Base-by-base conservation (phyloP, 2,797 vertebrate genomes). In the Gallinago nigripennis region DNA sequence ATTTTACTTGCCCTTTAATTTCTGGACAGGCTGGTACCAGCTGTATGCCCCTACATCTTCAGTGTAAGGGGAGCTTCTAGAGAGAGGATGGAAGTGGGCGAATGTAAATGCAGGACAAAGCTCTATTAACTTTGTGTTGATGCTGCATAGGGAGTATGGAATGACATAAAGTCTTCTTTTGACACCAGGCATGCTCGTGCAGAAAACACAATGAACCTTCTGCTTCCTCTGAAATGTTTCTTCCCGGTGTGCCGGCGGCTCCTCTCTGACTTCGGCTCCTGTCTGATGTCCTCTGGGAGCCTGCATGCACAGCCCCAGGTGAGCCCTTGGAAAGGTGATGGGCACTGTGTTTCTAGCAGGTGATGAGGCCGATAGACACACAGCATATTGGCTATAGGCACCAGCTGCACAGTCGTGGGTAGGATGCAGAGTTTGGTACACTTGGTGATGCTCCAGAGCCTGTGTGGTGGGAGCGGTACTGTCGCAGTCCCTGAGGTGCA, bases 281-380 rank as follows among this genome's bases (percentile, higher is more conserved):
- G 21, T 33, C 35, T 48, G 28, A 11, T 48, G 23, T n/a, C 25
- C 0, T 0, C 16, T 80, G 73, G 41, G 33, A 91, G 23, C 10
- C 9, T 57, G 11, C 1, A 1, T 45, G 41, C 58, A 51, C 20
- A 82, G 82, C 45, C 57, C 68, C 9, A 48, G 25, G 61, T 3
- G 8, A 86, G 39, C n/a, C 35, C 31, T 75, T 57, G 75, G 54
- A 50, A 87, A 79, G 56, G 25, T 51, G 48, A 12, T 58, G 43
- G 28, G 5, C 28, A 19, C 19, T 17, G 3, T 61, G 33, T 75
- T 92, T 89, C 46, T 30, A 33, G 14, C 12, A 39, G 68, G 17
- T 39, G 57, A 31, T 8, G 27, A 24, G 4, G 8, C 58, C 6
- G 4, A 69, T n/a, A 35, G 64, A 69, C 43, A 51, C 16, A 23